Base-by-base conservation (phyloP, 2,113 vertebrate species). In the Lepisosteus osseus region DNA sequence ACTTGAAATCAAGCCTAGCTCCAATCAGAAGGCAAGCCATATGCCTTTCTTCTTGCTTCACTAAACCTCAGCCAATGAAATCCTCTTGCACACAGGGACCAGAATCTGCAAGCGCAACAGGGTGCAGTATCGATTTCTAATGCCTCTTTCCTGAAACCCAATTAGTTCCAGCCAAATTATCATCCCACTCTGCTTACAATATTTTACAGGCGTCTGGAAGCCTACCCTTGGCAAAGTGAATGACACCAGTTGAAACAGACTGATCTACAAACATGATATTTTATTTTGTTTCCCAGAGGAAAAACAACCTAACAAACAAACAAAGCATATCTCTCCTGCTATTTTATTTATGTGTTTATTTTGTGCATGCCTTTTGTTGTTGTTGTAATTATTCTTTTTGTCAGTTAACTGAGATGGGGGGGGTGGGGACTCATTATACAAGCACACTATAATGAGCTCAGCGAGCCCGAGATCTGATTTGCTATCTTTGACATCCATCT, bases 161-260 rank as follows among this genome's bases (percentile, higher is more conserved):
- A 91, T 92, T 92, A 92, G 90, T 92, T 92, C 89, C 91, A 91
- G 89, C 86, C 89, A 91, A 92, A 91, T 92, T 89, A 91, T 89
- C 90, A 91, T 89, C 88, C 85, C 87, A 87, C 88, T 89, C 89
- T 83, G 79, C 74, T 82, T 89, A 88, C 78, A 73, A 83, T 87
- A 84, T 87, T 89, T 90, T 86, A 79, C 83, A 90, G 81, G 81
- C 90, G 83, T 88, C 87, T 85, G 85, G 82, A 82, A 84, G 89
- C 88, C 88, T 84, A 87, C 87, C 85, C 88, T 87, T 78, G 79
- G 81, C 89, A 85, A 83, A 78, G 80, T 79, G 70, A 86, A 84
- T 89, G 87, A 86, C 89, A 91, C 91, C 85, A 87, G 91, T 90
- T 91, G 90, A 90, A 82, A 86, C 82, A 84, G 88, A 89, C 86